Base-by-base conservation (phyloP, 2,888 invertebrate species). In the Diarsia dahlii region DNA sequence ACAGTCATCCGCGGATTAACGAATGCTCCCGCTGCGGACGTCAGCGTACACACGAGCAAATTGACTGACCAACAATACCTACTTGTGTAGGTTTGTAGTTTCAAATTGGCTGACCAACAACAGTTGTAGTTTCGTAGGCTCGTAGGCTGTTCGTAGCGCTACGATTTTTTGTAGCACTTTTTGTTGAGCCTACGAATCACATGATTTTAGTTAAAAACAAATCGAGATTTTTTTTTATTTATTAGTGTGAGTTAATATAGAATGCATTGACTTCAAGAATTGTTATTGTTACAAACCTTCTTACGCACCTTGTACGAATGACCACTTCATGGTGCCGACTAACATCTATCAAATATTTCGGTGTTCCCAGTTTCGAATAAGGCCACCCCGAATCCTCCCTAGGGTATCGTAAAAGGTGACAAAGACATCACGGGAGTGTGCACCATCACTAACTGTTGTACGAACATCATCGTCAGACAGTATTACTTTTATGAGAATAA, bases 1-100 rank as follows among this genome's bases (percentile, higher is more conserved):
- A 87, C 90, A 88, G 90, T 87, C 91, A 88, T 91, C 87, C 89
- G 85, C 87, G 90, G 90, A 92, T 91, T 92, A 92, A 90, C 91
- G 86, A 92, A 91, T 89, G 90, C 92, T 87, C 85, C 92, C 89
- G 88, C 89, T 91, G 88, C 89, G 87, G 82, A 89, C 85, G 77
- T 76, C 70, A 12, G 48, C 28, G 62, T 45, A 92, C 90, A 91
- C 75, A 92, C 89, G 70, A 76, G 28, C 63, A 45, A 45, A 23
- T 63, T 45, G 63, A 8, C 45, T 63, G 15, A 45, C 39, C 23
- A 65, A 39, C 80, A 71, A 23, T n/a, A 6, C 6, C n/a, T 48
- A 39, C 39, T 23, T 48, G 48, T 48, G 48, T 48, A 12, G 12
- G 48, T 13, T 13, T 13, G 54, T 60, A 74, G 54, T 5, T 64